Evolutionary conservation across 1,140 invertebrate species (phyloP).

Genomic region (Sarcophaga bullata): DNA sequence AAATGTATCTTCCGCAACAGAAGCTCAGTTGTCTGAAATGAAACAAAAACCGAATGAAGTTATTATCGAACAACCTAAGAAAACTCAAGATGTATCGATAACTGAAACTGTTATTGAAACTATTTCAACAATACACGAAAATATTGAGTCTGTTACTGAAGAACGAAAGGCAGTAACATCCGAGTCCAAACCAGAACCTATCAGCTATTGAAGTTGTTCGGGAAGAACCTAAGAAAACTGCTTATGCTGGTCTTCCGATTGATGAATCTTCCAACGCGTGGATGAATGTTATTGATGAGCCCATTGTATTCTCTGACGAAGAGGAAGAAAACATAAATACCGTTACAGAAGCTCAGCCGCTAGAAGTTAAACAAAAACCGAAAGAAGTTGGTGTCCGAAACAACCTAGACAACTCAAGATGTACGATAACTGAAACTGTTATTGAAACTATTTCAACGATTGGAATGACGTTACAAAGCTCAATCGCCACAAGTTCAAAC

Average conservation of each 20-base stretch:
- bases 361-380: background rate
- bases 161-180: background rate
- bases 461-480: background rate
- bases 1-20: background rate
- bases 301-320: constrained; percentile 66
- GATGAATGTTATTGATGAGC: constrained; percentile 69
- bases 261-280: constrained; percentile 67
- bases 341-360: background rate
- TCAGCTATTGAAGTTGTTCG: background rate
- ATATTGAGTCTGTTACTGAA: background rate
- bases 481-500: background rate
- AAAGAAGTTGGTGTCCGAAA: constrained; percentile 25
- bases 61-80: background rate
- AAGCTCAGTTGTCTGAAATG: background rate
- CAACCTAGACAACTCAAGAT: background rate
- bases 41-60: background rate
- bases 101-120: constrained; percentile 20
- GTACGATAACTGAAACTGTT: background rate
- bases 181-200: background rate
- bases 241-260: constrained; percentile 66
- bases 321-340: constrained; percentile 45
- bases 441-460: too few relatives aligned
- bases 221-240: constrained; percentile 48
- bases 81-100: background rate
- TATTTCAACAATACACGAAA: constrained; percentile 23